Percentiles rank a stretch among this genome's conserved stretches.
phyloP scores from a whole-genome alignment of 2,888 invertebrate genomes.

The Athalia rosae region DNA sequence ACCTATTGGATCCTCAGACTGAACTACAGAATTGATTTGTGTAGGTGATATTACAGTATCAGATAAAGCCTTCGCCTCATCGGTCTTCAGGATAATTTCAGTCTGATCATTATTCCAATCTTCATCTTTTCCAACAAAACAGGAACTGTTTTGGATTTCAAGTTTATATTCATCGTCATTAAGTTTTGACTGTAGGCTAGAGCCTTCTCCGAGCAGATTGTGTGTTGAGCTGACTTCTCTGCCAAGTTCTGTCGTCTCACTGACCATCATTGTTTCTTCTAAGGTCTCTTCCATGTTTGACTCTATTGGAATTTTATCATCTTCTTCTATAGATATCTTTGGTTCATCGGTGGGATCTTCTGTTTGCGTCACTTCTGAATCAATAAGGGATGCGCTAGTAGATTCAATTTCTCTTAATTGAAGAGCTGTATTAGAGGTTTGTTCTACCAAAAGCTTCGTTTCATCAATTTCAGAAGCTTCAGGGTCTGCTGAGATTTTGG shows the following conservation, averaged over 20 bases:
- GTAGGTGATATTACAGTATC: not conserved
- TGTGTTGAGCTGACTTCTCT: not conserved
- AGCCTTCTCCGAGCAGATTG: not conserved
- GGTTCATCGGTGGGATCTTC: not conserved
- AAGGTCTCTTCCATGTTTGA: not conserved
- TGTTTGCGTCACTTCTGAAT: not conserved
- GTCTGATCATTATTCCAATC: constrained; percentile 3
- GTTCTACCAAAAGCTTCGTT: not conserved
- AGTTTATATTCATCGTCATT: constrained; percentile 16
- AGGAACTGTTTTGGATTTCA: not conserved
- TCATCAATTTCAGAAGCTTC: constrained; percentile 1
- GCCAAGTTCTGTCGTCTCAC: not conserved
- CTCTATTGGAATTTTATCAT: not conserved
- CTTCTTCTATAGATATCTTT: not conserved
- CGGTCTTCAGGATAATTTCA: constrained; percentile 33
- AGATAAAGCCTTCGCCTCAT: constrained; percentile 13
- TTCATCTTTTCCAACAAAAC: constrained; percentile 26
- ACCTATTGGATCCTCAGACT: not conserved
- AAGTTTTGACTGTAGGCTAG: not conserved
- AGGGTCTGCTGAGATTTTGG: not conserved
- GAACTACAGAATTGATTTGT: not conserved
- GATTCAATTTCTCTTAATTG: constrained; percentile 15
- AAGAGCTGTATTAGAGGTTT: not conserved
- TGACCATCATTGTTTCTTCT: not conserved
- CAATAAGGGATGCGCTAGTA: not conserved